Evolutionary conservation across 2,797 vertebrate genomes (phyloP), one percentile per base, ranked within the genome.

Genomic region (Lacerta agilis): DNA sequence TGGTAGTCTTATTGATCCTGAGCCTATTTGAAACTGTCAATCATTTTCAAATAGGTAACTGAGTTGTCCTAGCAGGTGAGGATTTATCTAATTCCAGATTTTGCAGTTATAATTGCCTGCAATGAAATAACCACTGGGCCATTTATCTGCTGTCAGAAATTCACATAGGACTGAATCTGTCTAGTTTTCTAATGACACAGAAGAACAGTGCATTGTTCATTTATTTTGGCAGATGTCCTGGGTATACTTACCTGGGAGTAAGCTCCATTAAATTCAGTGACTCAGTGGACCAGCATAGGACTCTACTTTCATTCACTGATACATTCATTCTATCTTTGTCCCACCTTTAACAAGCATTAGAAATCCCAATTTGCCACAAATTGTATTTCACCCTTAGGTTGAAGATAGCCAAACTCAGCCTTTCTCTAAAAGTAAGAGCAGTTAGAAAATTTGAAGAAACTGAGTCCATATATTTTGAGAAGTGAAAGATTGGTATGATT

Each of bases 11-110:
- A 4, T 89, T 85, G 79, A 91, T 90, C 67, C 72, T 72, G 85
- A 84, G 83, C 72, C 8, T 77, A 23, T 78, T 91, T 90, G 91
- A 89, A 91, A 86, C 91, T 88, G 80, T 89, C 93, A 86, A 49
- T 91, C 86, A 91, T 27, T 64, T 66, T 23, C 29, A 82, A 85
- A 92, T 88, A 88, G 8, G 3, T 79, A 87, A 33, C 78, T 2
- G 0, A 4, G 2, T 3, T 89, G 45, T 73, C 87, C 85, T 23
- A 72, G 82, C 69, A 84, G 87, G 86, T 49, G 7, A 90, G 23
- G 79, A 90, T 94, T 83, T 83, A 86, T 55, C 81, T 72, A 67
- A 88, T 87, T 86, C 79, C 80, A 89, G 90, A 25, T 83, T 79
- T 69, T 87, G 87, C n/a, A 43, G 85, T 73, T 91, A 6, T 76